phyloP scores from a whole-genome alignment of 2,888 invertebrate species.

The Protodeltote pygarga region DNA sequence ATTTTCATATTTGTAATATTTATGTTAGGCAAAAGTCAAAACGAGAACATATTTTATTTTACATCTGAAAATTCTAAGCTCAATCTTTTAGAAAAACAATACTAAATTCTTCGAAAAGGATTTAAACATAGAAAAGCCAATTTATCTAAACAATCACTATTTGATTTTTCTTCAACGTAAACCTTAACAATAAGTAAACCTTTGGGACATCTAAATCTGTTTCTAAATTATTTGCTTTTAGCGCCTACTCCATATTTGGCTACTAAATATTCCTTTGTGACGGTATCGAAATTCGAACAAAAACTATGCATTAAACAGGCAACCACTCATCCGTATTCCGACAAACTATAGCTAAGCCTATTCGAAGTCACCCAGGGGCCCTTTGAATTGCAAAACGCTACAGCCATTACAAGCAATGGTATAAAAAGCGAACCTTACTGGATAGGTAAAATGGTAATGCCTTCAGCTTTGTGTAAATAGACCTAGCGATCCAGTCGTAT shows the following conservation, averaged over 20 bases:
- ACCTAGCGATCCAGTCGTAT: no score
- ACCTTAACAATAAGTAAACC: neutral
- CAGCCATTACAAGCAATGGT: constrained; percentile 65
- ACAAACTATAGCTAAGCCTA: constrained; percentile 59
- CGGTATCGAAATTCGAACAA: constrained; percentile 28
- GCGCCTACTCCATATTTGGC: constrained; percentile 31
- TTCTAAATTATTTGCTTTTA: constrained; percentile 30
- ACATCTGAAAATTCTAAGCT: no score
- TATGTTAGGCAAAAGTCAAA: no score
- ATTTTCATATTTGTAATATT: constrained; percentile 8
- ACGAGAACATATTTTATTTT: no score
- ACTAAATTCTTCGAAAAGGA: no score
- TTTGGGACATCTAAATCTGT: constrained; percentile 9
- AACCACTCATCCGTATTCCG: constrained; percentile 61
- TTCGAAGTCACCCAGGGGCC: constrained; percentile 55
- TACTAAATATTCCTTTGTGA: constrained; percentile 40
- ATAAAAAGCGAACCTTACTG: constrained; percentile 59
- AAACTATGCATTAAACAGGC: constrained; percentile 57
- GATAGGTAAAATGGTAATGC: constrained; percentile 42
- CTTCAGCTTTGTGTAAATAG: constrained; percentile 15
- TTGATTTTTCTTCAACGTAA: no score
- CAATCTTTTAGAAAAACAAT: no score
- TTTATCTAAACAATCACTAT: no score
- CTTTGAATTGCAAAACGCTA: constrained; percentile 74
- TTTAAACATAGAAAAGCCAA: no score